A percentile compares a stretch with the other conserved stretches of the same genome.
These are phyloP conservation scores for Drosophila sturtevanti DNA, from an alignment of 1,140 invertebrate species.

Conservation along the genomic window DNA sequence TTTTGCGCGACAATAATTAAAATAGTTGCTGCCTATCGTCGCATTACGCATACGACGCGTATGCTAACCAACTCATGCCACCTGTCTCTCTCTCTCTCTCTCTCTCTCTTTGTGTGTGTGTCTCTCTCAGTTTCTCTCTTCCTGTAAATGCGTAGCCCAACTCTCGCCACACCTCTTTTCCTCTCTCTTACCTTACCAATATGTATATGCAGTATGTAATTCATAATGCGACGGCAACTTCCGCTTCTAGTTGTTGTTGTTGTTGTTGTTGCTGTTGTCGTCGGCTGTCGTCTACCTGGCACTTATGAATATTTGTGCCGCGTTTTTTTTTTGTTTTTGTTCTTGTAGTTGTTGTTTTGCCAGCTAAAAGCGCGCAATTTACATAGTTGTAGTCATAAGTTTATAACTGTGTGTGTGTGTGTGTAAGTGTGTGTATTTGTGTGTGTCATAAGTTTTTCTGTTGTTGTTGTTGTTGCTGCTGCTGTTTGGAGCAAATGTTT, in stretches of 20 bases:
- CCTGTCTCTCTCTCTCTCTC: too few relatives aligned
- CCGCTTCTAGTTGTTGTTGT: conserved; percentile 34
- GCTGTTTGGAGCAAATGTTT: conserved; percentile 54
- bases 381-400: conserved; percentile 73
- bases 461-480: not conserved
- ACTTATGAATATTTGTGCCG: conserved; percentile 72
- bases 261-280: not conserved
- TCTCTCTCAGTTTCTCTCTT: too few relatives aligned
- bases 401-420: conserved; percentile 34
- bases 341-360: conserved; percentile 43
- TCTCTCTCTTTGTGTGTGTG: not conserved
- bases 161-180: too few relatives aligned
- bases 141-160: too few relatives aligned
- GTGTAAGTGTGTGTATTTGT: not conserved
- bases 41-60: conserved; percentile 69
- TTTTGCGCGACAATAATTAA: conserved; percentile 72
- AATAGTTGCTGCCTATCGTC: conserved; percentile 73
- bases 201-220: conserved; percentile 55
- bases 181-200: not conserved
- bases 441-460: conserved; percentile 34
- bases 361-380: conserved; percentile 73
- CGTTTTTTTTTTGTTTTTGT: conserved; percentile 26
- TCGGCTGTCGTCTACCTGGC: conserved; percentile 45
- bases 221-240: conserved; percentile 75
- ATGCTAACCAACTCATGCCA: conserved; percentile 1